Evolutionary conservation across 2,797 vertebrate species (phyloP).

Genomic region (Nannoperca obscura): DNA sequence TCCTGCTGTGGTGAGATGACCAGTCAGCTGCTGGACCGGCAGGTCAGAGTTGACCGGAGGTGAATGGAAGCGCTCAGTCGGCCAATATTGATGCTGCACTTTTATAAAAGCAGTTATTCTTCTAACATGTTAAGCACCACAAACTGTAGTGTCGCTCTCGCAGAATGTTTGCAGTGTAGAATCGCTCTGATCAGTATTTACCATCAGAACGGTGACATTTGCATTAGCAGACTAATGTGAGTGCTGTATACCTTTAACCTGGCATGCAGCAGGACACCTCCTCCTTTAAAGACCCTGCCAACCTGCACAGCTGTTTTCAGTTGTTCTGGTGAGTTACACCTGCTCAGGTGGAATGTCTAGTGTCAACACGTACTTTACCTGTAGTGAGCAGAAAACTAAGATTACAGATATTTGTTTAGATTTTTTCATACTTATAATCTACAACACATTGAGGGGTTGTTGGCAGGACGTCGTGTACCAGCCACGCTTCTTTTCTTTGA

Average conservation of each 20-base stretch:
- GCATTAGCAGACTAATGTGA: background rate
- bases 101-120: background rate
- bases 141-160: background rate
- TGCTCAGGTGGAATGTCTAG: too few relatives aligned
- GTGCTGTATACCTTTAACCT: background rate
- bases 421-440: too few relatives aligned
- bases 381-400: too few relatives aligned
- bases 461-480: too few relatives aligned
- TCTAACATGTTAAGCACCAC: background rate
- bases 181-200: background rate
- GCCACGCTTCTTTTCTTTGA: too few relatives aligned
- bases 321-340: too few relatives aligned
- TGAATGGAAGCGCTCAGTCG: background rate
- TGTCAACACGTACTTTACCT: too few relatives aligned
- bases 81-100: background rate
- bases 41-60: background rate
- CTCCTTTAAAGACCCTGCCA: too few relatives aligned
- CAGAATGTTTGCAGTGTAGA: background rate
- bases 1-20: slow-evolving; percentile 15
- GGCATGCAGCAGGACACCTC: background rate
- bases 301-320: too few relatives aligned
- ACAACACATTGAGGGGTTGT: too few relatives aligned
- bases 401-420: too few relatives aligned
- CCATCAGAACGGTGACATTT: background rate
- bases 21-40: background rate